Conservation (phyloP, 92 coral and sea anemone species). For the Muricea muricata region DNA sequence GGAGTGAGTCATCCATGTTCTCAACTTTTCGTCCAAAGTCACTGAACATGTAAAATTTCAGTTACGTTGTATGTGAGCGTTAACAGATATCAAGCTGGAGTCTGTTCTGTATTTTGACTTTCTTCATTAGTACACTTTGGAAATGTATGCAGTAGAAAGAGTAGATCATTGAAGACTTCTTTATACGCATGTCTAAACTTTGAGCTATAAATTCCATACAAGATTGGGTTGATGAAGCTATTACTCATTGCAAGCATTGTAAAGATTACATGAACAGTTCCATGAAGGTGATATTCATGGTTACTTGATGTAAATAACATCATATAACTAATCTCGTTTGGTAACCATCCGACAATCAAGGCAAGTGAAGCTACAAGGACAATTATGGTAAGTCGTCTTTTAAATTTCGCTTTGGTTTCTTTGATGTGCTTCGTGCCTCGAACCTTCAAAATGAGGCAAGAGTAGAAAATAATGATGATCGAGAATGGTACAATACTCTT, state of each 20-base stretch:
- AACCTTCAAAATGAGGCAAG: background rate
- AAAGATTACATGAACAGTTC: background rate
- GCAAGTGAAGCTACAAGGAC: background rate
- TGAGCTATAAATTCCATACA: slow-evolving; percentile 13
- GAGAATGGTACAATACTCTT: background rate
- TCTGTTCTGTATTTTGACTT: too few species aligned
- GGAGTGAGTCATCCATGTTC: too few species aligned
- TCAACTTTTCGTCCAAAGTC: too few species aligned
- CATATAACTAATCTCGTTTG: background rate
- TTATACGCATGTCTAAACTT: slow-evolving; percentile 9
- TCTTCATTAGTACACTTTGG: too few species aligned
- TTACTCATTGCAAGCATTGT: background rate
- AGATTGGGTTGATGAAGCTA: background rate
- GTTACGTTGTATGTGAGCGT: too few species aligned
- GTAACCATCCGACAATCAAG: slow-evolving; percentile 23
- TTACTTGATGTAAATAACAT: background rate
- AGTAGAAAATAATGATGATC: background rate
- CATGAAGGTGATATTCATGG: background rate
- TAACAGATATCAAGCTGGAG: too few species aligned
- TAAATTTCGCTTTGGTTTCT: too few species aligned
- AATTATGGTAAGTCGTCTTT: slow-evolving; percentile 10
- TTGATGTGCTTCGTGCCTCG: background rate
- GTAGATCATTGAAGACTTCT: background rate
- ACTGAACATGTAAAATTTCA: too few species aligned
- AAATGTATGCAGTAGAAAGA: too few species aligned